Percentiles rank a stretch among this genome's conserved stretches.
Conservation (phyloP, 2,888 invertebrate species). For the Phengaris alcon region DNA sequence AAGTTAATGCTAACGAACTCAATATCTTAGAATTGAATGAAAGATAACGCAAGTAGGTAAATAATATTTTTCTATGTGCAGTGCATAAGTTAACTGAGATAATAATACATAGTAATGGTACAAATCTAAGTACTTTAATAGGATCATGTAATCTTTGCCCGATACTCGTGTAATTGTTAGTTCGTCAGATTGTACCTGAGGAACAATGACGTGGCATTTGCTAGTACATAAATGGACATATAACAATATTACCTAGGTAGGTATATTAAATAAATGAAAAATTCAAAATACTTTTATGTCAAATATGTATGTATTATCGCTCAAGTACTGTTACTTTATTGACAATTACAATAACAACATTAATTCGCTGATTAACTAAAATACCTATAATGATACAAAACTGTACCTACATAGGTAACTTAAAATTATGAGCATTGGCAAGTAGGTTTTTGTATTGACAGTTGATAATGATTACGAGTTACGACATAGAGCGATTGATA, state of each 20-base stretch:
- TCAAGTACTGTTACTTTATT: not conserved
- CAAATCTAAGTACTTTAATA: too few species aligned
- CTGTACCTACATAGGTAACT: too few species aligned
- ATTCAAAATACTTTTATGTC: too few species aligned
- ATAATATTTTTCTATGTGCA: not conserved
- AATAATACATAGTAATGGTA: too few species aligned
- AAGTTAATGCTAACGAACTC: constrained; percentile 12
- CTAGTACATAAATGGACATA: not conserved
- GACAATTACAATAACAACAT: too few species aligned
- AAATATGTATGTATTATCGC: not conserved
- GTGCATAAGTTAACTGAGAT: not conserved
- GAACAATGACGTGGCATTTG: not conserved
- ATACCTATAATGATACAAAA: too few species aligned
- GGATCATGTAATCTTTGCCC: too few species aligned
- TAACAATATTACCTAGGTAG: not conserved
- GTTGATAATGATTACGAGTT: not conserved
- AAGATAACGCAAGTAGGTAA: constrained; percentile 8
- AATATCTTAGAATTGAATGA: constrained; percentile 11
- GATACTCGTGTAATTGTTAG: too few species aligned
- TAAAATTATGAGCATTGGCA: too few species aligned
- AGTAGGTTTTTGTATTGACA: not conserved
- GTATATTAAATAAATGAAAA: too few species aligned
- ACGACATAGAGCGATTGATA: not conserved
- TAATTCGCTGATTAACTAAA: too few species aligned
- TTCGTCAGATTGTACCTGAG: too few species aligned